phyloP scores from a whole-genome alignment of 2,113 vertebrate species.

The Salvator merianae region DNA sequence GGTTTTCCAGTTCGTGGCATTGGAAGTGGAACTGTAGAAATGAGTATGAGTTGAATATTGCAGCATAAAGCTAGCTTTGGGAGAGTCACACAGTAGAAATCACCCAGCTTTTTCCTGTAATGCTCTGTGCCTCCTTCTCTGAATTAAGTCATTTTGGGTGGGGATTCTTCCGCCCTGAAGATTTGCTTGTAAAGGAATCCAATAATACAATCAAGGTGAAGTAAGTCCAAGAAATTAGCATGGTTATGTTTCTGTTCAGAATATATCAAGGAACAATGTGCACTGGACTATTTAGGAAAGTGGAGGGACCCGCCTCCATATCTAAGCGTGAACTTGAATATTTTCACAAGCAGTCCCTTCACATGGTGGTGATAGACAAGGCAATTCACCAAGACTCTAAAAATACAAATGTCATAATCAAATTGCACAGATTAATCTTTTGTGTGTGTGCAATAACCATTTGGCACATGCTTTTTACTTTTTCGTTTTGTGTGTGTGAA shows the following conservation, averaged over 20 bases:
- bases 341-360: neutral
- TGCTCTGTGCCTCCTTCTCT: neutral
- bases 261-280: neutral
- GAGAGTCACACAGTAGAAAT: no score
- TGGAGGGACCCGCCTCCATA: neutral
- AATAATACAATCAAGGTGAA: neutral
- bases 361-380: neutral
- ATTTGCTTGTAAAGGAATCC: neutral
- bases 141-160: neutral
- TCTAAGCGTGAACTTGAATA: neutral
- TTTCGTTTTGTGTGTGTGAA: no score
- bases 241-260: neutral
- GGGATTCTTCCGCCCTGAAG: neutral
- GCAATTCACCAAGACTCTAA: neutral
- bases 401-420: neutral
- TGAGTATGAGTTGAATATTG: no score
- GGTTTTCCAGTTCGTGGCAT: no score
- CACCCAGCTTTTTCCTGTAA: neutral
- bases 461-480: neutral
- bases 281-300: neutral
- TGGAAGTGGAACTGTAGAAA: no score
- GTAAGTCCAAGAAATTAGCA: no score
- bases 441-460: neutral
- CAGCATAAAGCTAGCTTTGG: no score
- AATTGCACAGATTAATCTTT: neutral